Base-by-base conservation (phyloP, 2,113 vertebrate genomes). In the Bucco capensis region DNA sequence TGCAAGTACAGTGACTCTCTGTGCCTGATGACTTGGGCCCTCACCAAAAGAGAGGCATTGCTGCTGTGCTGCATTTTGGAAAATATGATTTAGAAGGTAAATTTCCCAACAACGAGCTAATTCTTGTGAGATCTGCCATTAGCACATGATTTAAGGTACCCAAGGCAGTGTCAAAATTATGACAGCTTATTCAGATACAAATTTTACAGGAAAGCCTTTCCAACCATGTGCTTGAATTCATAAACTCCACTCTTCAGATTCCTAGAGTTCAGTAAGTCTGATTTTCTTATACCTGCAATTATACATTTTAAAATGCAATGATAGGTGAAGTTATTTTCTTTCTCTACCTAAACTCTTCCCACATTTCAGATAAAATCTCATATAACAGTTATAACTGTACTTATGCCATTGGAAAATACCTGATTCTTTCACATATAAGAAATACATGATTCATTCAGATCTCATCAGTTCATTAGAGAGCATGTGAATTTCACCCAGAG, bases 401-500 rank as follows among this genome's bases (percentile, higher is more conserved):
- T 70, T 82, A 80, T 3, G 1, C 31, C 3, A 1, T 58, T 91
- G 79, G 51, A 94, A 92, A 77, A 60, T 38, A 76, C 65, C 24
- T 70, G 30, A 91, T 92, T 82, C 37, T 75, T 31, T 94, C 53
- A 66, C 16, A 38, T 38, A 31, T 81, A 83, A 86, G 58, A 88
- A 87, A 84, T 81, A 94, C 12, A 24, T 44, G 35, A 75, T 86
- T 89, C 58, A 73, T 89, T 94, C 74, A 94, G 10, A 71, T 89
- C 65, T 83, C 65, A 82, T 88, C 81, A 66, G 56, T 60, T 96
- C 78, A 35, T 92, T 94, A 89, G 42, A 60, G 24, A 93, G 33
- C 22, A 65, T 58, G 35, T 90, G 78, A 93, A 92, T 92, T 90
- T 93, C 67, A 90, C 81, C 74, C 86, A 89, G 81, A 89, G 67